Evolutionary conservation across 1,140 invertebrate species (phyloP).

Genomic region (Phymorhynchus buccinoides): DNA sequence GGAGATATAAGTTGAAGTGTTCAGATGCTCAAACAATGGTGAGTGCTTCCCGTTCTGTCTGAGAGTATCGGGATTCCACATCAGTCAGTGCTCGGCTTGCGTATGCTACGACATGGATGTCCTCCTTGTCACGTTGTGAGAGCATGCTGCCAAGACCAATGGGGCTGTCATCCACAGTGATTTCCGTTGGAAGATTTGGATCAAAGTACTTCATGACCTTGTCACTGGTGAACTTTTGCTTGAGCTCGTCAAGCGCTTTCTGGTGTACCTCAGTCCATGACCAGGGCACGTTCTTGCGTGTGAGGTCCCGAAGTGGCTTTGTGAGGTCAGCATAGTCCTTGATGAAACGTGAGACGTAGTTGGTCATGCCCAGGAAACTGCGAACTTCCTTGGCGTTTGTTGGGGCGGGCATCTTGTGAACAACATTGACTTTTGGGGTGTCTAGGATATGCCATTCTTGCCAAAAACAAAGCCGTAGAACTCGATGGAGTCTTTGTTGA

Average conservation of each 20-base stretch:
- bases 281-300: background rate
- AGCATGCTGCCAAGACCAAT: background rate
- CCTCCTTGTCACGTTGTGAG: background rate
- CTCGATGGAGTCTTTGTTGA: background rate
- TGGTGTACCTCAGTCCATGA: background rate
- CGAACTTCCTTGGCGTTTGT: background rate
- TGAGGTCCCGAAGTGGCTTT: background rate
- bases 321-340: background rate
- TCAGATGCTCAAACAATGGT: too few relatives aligned
- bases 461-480: background rate
- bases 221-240: background rate
- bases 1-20: background rate
- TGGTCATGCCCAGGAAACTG: background rate
- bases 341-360: background rate
- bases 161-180: constrained; percentile 5
- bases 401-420: background rate
- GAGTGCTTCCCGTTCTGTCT: constrained; percentile 9
- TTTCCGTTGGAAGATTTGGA: background rate
- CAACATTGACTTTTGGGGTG: background rate
- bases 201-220: background rate
- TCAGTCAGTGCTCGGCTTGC: constrained; percentile 3
- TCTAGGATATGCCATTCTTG: background rate
- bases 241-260: background rate
- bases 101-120: background rate
- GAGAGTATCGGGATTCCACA: background rate